A percentile compares a stretch with the other conserved stretches of the same genome.
Evolutionary conservation across 2,113 vertebrate species (phyloP).

Genomic region (Protobothrops flavoviridis): DNA sequence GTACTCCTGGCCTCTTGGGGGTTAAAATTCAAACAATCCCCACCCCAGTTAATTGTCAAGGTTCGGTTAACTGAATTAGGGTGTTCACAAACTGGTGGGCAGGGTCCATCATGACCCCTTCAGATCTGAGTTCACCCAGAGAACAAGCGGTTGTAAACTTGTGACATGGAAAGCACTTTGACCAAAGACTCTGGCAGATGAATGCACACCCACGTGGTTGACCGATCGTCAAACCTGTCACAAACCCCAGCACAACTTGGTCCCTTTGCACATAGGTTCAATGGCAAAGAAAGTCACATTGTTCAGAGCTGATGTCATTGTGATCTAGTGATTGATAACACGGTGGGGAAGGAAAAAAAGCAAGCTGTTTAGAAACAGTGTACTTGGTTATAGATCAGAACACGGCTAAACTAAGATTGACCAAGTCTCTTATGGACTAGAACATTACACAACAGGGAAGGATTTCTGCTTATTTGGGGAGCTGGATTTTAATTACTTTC

Average conservation of each 20-base stretch:
- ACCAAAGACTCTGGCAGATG: neutral
- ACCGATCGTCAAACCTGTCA: neutral
- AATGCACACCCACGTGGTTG: neutral
- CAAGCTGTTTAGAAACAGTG: neutral
- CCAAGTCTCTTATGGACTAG: too few species aligned
- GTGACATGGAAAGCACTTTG: neutral
- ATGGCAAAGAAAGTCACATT: neutral
- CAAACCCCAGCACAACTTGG: neutral
- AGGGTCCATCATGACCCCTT: neutral
- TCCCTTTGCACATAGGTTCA: neutral
- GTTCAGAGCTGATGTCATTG: neutral
- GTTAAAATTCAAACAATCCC: neutral
- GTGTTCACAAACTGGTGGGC: neutral
- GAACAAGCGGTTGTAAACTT: neutral
- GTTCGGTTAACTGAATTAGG: neutral
- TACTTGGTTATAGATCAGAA: too few species aligned
- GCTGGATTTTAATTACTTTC: too few species aligned
- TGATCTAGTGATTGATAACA: neutral
- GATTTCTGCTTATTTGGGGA: too few species aligned
- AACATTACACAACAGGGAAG: too few species aligned
- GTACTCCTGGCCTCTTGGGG: neutral
- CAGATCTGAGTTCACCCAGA: neutral
- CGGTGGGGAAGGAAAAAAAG: too few species aligned
- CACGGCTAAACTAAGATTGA: too few species aligned
- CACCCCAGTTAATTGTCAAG: neutral